Evolutionary conservation across 92 coral and sea anemone species (phyloP), one percentile per base, ranked within the genome.

Genomic region (Phenganax subtilis): DNA sequence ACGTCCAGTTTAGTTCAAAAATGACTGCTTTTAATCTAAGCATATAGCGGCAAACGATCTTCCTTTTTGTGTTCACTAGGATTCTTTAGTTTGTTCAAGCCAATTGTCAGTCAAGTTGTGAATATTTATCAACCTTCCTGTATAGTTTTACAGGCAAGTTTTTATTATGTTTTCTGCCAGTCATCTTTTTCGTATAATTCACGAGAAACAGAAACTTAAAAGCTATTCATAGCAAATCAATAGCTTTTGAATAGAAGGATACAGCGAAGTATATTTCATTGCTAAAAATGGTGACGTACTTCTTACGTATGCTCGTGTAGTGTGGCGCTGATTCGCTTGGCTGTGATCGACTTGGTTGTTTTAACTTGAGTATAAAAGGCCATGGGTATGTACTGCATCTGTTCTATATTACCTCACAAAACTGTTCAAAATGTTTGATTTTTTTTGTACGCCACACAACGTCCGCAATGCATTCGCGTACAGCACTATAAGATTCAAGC

Each of bases 301-400:
- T 30, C 25, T 58, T 53, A 16, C 81, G 8, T 68, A 51, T 58
- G 25, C 8, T 58, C 9, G 77, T 63, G 16, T 82, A 94, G 98
- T 94, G 98, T 80, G 98, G 98, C 8, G 91, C 98, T 10, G 98
- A 94, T 57, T 94, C 98, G 10, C 89, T 94, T 20, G 98, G 98
- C 17, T 94, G 98, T 83, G 98, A 94, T 75, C 82, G 98, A 54
- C 89, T 94, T 57, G 98, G 98, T 3, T 94, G 98, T 75, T 94
- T 94, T 70, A 94, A 94, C 71, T 92, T 94, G 76, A 94, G 97
- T 71, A 94, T 92, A 28, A 92, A 90, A 78, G 98, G 98, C 10
- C 98, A 94, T 70, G 98, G 98, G 98, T 94, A 76, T 81, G 98
- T 63, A 56, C 12, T 71, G 54, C 7, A 12, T 31, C 30, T 68